A percentile compares a stretch with the other conserved stretches of the same genome.
Conservation (phyloP, 2,888 invertebrate species). For the Eurytoma californica region DNA sequence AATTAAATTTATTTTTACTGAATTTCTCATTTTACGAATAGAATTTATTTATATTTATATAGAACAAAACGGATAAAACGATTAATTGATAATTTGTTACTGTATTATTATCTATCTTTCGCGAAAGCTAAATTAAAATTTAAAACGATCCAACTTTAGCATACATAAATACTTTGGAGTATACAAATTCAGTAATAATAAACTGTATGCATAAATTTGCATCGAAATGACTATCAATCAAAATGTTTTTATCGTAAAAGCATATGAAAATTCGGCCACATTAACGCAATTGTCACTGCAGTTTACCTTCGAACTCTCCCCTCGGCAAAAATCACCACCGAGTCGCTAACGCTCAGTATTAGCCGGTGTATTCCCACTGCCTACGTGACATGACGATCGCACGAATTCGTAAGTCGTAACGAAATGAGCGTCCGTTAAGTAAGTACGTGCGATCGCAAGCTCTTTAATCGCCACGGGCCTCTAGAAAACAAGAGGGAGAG, state of each 20-base stretch:
- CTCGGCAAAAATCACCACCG: neutral
- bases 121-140: neutral
- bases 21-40: neutral
- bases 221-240: too few relatives aligned
- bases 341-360: neutral
- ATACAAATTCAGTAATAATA: too few relatives aligned
- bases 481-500: constrained; percentile 2
- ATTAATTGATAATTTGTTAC: neutral
- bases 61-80: neutral
- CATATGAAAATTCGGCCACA: neutral
- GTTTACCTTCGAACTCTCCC: neutral
- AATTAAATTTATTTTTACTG: neutral
- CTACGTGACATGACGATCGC: constrained; percentile 1
- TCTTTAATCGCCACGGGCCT: neutral
- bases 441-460: neutral
- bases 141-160: neutral
- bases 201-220: too few relatives aligned
- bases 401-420: neutral
- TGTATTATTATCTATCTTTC: neutral
- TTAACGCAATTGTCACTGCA: neutral
- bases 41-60: neutral
- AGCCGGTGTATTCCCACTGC: neutral
- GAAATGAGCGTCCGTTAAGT: too few relatives aligned
- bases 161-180: too few relatives aligned
- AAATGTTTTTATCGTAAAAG: too few relatives aligned